phyloP scores from a whole-genome alignment of 2,113 vertebrate species.

The Ramphastos sulfuratus region DNA sequence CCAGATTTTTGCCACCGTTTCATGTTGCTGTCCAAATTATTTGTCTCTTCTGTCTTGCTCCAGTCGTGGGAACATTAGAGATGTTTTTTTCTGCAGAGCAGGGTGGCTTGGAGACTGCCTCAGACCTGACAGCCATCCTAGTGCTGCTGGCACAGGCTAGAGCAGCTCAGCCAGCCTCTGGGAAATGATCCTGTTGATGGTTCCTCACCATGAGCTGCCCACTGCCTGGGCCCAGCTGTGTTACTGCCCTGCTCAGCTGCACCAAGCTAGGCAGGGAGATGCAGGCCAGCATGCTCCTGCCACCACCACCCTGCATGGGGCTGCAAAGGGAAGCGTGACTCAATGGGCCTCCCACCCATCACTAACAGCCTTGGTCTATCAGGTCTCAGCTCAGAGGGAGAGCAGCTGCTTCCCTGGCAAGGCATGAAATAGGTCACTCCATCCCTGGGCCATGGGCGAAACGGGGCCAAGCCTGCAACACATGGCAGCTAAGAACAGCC shows the following conservation, averaged over 20 bases:
- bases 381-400: background rate
- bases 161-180: no score
- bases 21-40: background rate
- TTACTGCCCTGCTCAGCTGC: fast-evolving
- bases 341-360: conserved; percentile 16
- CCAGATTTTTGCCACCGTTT: conserved; percentile 61
- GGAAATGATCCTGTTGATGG: background rate
- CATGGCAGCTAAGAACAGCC: background rate
- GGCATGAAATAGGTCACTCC: background rate
- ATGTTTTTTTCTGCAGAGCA: conserved; percentile 44
- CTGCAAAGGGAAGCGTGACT: background rate
- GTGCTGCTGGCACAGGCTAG: background rate
- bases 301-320: fast-evolving
- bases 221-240: background rate
- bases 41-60: conserved; percentile 42
- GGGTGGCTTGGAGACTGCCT: background rate
- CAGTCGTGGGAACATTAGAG: background rate
- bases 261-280: fast-evolving
- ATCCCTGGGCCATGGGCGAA: fast-evolving
- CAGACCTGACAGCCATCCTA: conserved; percentile 31
- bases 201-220: conserved; percentile 21
- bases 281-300: background rate
- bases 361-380: conserved; percentile 22
- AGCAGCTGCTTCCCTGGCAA: background rate
- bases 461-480: fast-evolving